phyloP scores from a whole-genome alignment of 2,888 invertebrate species.

The Diplazon laetatorius region DNA sequence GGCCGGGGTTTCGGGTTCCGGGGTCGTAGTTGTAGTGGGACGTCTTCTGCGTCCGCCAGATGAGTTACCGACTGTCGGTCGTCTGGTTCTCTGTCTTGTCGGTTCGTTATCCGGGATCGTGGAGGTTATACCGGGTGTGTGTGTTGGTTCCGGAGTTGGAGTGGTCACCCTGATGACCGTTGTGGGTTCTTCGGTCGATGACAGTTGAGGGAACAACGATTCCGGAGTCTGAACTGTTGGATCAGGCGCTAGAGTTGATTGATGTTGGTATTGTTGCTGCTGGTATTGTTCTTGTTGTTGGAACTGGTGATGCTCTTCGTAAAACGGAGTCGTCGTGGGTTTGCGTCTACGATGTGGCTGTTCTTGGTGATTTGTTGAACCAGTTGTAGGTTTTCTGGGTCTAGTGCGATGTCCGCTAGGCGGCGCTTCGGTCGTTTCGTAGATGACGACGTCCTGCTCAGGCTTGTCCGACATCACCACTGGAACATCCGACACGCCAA shows the following conservation, averaged over 20 bases:
- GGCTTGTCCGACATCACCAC: constrained; percentile 13
- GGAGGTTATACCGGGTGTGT: constrained; percentile 40
- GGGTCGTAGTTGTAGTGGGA: constrained; percentile 63
- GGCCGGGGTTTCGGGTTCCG: constrained; percentile 48
- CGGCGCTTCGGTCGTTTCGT: constrained; percentile 25
- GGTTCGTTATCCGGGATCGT: constrained; percentile 17
- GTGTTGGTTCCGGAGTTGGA: constrained; percentile 51
- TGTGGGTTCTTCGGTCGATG: constrained; percentile 43
- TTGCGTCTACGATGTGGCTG: constrained; percentile 50
- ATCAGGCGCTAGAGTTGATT: constrained; percentile 36
- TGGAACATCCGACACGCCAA: constrained; percentile 13
- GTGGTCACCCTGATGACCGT: constrained; percentile 48
- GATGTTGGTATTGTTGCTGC: neutral
- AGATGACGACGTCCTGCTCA: constrained; percentile 15
- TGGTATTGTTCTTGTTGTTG: constrained; percentile 40
- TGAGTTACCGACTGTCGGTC: constrained; percentile 37
- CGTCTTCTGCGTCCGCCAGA: constrained; percentile 47
- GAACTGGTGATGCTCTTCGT: constrained; percentile 42
- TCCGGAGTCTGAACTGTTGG: constrained; percentile 53
- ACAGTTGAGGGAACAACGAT: neutral
- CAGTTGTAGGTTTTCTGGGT: constrained; percentile 40
- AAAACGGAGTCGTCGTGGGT: constrained; percentile 54
- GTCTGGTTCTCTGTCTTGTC: constrained; percentile 59
- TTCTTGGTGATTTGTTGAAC: constrained; percentile 10
- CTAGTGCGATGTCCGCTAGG: constrained; percentile 62